Base-by-base conservation (phyloP, 1,140 invertebrate species). In the Drosophila repleta region DNA sequence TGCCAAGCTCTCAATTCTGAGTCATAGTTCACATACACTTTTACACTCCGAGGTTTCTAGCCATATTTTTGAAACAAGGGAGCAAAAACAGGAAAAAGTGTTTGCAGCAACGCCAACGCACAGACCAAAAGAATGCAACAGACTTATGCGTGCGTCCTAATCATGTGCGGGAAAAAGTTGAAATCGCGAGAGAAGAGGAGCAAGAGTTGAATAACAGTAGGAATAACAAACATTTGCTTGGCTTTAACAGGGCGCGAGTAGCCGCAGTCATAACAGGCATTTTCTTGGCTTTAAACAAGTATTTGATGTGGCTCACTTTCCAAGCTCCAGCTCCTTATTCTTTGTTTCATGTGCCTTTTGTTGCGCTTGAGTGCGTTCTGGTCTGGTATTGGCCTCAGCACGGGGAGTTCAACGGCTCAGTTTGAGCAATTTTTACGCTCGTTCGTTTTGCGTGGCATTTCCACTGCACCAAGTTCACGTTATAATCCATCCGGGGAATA, bases 401-500 rank as follows among this genome's bases (percentile, higher is more conserved):
- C 29, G n/a, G 77, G 74, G 74, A 85, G 74, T 85, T 81, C 63
- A 81, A 76, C 73, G 66, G 48, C 61, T 70, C 62, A 87, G 77
- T 71, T 71, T 41, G 70, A 81, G 69, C 63, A 67, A 77, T 77
- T 87, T 84, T 74, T 80, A 51, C 66, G 65, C 63, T 68, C n/a
- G 37, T 48, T 74, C 60, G 51, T 24, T 68, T 58, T 74, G 60
- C 7, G 2, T 62, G 65, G 56, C 66, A 62, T 56, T 80, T 80
- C 37, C 61, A 75, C 66, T 68, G 77, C 65, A 68, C 74, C 69
- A 73, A 76, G 83, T 83, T 76, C 76, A 82, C 65, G 71, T 68
- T 83, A 79, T 88, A 87, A 87, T 88, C 83, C 79, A 88, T 79
- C 83, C 72, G 76, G 83, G 83, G 83, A 83, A 88, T 88, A 87